A percentile compares a stretch with the other conserved stretches of the same genome.
phyloP scores from a whole-genome alignment of 2,797 vertebrate species.

The Scyliorhinus canicula region DNA sequence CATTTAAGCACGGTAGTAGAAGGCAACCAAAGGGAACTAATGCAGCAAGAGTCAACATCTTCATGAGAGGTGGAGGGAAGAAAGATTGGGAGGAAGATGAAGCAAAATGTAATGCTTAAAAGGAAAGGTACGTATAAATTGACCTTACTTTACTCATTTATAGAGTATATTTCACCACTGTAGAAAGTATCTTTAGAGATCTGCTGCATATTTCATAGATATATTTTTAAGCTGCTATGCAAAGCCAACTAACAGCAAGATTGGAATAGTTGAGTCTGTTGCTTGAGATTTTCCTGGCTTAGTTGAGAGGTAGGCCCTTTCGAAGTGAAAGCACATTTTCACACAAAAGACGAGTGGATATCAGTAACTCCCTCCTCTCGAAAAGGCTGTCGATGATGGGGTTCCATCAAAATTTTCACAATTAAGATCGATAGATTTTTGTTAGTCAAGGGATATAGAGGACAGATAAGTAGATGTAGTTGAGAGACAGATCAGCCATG shows the following conservation, averaged over 20 bases:
- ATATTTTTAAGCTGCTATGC: not conserved
- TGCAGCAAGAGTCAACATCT: not conserved
- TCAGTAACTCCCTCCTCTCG: not conserved
- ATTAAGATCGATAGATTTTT: not conserved
- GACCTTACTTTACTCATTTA: not conserved
- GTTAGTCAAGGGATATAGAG: not conserved
- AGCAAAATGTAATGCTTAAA: not conserved
- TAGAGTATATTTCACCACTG: not conserved
- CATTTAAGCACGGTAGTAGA: not conserved
- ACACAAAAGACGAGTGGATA: not conserved
- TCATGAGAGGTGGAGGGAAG: not conserved
- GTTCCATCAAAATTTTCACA: not conserved
- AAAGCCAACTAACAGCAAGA: not conserved
- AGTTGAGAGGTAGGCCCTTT: not conserved
- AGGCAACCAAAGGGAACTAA: not conserved
- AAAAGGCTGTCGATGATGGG: not conserved
- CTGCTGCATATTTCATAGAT: not conserved
- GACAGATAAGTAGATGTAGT: not conserved
- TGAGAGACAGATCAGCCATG: not conserved
- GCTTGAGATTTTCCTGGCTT: not conserved
- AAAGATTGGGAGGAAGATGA: not conserved
- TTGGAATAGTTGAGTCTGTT: not conserved
- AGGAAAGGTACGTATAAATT: not conserved
- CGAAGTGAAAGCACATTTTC: not conserved
- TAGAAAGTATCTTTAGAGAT: not conserved